phyloP scores from a whole-genome alignment of 2,888 invertebrate species.

The Nysson spinosus region DNA sequence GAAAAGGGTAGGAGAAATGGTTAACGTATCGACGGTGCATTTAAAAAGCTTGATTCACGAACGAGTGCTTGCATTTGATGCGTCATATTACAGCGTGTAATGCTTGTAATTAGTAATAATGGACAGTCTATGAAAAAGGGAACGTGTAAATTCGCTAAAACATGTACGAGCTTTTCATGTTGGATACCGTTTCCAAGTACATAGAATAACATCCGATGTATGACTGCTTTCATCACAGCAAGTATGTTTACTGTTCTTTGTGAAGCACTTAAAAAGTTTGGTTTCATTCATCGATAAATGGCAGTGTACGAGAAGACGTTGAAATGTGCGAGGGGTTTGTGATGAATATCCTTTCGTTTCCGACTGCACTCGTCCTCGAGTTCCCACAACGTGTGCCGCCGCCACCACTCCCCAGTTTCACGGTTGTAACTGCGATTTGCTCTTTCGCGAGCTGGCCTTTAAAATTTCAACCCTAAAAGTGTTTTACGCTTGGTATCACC shows the following conservation, averaged over 20 bases:
- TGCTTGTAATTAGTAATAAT: too few species aligned
- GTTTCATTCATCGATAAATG: slow-evolving; percentile 15
- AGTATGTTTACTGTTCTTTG: slow-evolving; percentile 35
- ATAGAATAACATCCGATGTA: not conserved
- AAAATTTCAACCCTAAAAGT: slow-evolving; percentile 77
- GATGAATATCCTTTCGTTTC: slow-evolving; percentile 62
- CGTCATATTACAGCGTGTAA: too few species aligned
- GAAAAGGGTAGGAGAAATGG: not conserved
- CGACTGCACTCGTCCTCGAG: slow-evolving; percentile 45
- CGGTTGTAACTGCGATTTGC: slow-evolving; percentile 71
- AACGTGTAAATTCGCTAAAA: too few species aligned
- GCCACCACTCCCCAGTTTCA: slow-evolving; percentile 59
- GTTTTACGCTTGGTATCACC: slow-evolving; percentile 76
- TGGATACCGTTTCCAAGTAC: not conserved
- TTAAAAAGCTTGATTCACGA: too few species aligned
- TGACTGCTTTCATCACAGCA: slow-evolving; percentile 14
- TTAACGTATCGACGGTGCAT: too few species aligned
- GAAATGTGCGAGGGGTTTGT: slow-evolving; percentile 41
- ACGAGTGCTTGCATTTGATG: too few species aligned
- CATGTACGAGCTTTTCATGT: too few species aligned
- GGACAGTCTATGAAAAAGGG: too few species aligned
- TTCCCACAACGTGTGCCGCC: slow-evolving; percentile 52
- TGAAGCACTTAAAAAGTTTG: slow-evolving; percentile 8
- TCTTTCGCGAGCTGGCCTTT: slow-evolving; percentile 67
- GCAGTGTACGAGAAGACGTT: slow-evolving; percentile 10